phyloP scores from a whole-genome alignment of 1,140 invertebrate species.

The Drosophila ficusphila region DNA sequence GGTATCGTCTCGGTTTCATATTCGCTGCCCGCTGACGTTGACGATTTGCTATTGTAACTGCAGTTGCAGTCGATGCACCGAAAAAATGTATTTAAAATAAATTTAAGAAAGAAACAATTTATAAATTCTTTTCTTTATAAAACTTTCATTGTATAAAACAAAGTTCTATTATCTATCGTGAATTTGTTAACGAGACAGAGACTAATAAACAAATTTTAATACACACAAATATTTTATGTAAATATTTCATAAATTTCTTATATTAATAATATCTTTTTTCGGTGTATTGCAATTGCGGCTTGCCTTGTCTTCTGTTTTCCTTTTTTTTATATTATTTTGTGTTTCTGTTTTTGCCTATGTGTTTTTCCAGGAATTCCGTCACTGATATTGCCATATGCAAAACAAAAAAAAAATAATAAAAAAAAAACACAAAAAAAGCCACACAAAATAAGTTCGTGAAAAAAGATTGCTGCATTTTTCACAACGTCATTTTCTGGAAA shows the following conservation, averaged over 20 bases:
- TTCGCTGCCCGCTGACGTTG: conserved; percentile 29
- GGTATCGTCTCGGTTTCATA: conserved; percentile 31
- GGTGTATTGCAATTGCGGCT: conserved; percentile 34
- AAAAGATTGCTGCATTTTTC: conserved; percentile 76
- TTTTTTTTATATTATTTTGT: conserved; percentile 23
- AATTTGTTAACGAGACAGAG: too few relatives aligned
- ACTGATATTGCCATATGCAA: conserved; percentile 63
- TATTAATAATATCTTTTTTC: conserved; percentile 1
- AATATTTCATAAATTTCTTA: too few relatives aligned
- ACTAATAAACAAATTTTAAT: too few relatives aligned
- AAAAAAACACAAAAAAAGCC: conserved; percentile 15
- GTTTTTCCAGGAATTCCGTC: conserved; percentile 79
- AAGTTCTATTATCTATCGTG: too few relatives aligned
- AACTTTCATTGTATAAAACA: too few relatives aligned
- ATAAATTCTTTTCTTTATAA: too few relatives aligned
- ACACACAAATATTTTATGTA: too few relatives aligned
- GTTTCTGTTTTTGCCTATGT: conserved; percentile 63
- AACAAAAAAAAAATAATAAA: conserved; percentile 22
- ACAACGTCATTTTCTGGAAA: conserved; percentile 78
- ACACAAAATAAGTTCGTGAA: conserved; percentile 41
- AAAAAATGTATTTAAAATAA: background rate
- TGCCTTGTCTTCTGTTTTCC: conserved; percentile 12
- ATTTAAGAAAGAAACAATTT: background rate
- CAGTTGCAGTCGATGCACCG: conserved; percentile 10
- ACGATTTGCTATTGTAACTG: conserved; percentile 12